Evolutionary conservation across 2,888 invertebrate species (phyloP).

Genomic region (Junonia oenone): DNA sequence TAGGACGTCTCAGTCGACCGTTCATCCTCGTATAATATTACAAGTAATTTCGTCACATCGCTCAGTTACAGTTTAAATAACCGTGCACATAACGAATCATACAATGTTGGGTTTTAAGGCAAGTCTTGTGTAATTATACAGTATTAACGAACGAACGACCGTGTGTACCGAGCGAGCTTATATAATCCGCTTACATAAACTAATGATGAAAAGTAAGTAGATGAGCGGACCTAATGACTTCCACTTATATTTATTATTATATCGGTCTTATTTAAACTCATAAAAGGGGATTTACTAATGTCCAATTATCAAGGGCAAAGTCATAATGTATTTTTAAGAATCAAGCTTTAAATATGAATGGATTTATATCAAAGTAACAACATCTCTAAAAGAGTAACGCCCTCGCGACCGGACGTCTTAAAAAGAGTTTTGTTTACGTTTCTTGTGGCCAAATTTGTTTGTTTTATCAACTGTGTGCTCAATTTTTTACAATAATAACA

Average conservation of each 20-base stretch:
- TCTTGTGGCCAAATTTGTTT: conserved; percentile 50
- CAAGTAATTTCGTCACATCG: conserved; percentile 25
- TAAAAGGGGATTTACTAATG: neutral
- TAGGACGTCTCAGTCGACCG: conserved; percentile 31
- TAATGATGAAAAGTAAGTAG: conserved; percentile 55
- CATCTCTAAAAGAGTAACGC: conserved; percentile 52
- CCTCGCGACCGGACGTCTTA: conserved; percentile 61
- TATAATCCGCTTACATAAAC: conserved; percentile 65
- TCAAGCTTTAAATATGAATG: neutral
- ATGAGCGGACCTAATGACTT: conserved; percentile 57
- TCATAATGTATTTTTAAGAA: neutral
- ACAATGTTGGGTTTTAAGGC: conserved; percentile 26
- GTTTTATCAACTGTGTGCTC: conserved; percentile 29
- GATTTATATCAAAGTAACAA: conserved; percentile 28
- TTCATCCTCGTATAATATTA: conserved; percentile 24
- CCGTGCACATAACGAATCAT: conserved; percentile 20
- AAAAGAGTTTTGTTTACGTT: conserved; percentile 51
- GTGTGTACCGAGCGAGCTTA: conserved; percentile 52
- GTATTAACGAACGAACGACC: conserved; percentile 43
- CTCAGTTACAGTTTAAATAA: conserved; percentile 25
- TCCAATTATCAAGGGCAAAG: neutral
- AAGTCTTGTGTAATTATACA: conserved; percentile 34
- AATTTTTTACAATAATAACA: conserved; percentile 24
- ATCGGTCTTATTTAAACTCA: neutral
- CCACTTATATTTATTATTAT: conserved; percentile 20